Conservation (phyloP, 2,113 vertebrate species). For the Neogobius melanostomus region DNA sequence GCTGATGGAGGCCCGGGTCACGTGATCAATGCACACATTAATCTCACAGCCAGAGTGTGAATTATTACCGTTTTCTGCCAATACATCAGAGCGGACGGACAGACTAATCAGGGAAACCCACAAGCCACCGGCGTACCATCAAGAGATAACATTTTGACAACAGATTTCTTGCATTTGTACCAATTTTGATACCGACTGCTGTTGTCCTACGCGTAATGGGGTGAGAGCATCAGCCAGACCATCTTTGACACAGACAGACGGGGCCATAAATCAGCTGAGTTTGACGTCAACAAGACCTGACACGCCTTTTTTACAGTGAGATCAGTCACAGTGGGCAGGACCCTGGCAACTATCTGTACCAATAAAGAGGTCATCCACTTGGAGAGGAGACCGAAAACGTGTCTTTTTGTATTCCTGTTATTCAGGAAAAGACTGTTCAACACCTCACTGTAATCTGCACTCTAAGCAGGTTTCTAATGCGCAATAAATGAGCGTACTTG, state of each 20-base stretch:
- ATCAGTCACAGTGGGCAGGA: slow-evolving; percentile 6
- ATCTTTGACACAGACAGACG: slow-evolving; percentile 37
- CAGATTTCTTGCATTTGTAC: background rate
- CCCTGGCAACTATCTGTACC: slow-evolving; percentile 18
- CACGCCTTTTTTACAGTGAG: slow-evolving; percentile 4
- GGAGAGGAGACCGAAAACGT: background rate
- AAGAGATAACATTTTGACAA: background rate
- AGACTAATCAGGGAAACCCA: slow-evolving; percentile 24
- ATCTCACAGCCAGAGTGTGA: slow-evolving; percentile 28
- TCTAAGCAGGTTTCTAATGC: too few species aligned
- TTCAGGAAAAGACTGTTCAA: background rate
- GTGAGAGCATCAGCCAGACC: slow-evolving; percentile 1
- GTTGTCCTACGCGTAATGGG: slow-evolving; percentile 4
- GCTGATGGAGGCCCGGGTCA: slow-evolving; percentile 39
- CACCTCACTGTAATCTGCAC: too few species aligned
- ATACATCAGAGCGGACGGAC: slow-evolving; percentile 29
- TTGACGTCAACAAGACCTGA: slow-evolving; percentile 9
- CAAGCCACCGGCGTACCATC: slow-evolving; percentile 8
- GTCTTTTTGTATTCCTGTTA: slow-evolving; percentile 8
- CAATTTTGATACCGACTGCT: background rate
- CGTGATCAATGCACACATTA: slow-evolving; percentile 43
- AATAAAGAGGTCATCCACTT: slow-evolving; percentile 19
- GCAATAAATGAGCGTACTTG: too few species aligned
- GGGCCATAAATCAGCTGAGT: slow-evolving; percentile 33
- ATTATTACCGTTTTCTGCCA: slow-evolving; percentile 34